Evolutionary conservation across 1,140 invertebrate species (phyloP).

Genomic region (Sitobion miscanthi): DNA sequence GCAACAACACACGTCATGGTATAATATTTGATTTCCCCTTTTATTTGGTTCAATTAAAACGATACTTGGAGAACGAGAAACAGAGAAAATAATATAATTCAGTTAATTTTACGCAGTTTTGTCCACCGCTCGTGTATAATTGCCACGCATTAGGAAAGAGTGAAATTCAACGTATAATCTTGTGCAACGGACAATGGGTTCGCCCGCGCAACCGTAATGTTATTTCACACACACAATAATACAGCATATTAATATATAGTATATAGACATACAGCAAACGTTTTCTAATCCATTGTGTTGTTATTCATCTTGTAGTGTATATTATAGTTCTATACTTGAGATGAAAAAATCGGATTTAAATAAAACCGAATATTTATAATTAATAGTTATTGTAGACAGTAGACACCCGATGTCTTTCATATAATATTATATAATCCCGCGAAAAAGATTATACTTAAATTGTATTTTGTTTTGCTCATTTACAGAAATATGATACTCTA

Average conservation of each 20-base stretch:
- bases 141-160: constrained; percentile 41
- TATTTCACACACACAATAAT: constrained; percentile 39
- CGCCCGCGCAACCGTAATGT: constrained; percentile 31
- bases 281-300: constrained; percentile 38
- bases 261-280: background rate
- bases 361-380: background rate
- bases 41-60: background rate
- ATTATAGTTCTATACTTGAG: background rate
- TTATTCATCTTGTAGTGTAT: background rate
- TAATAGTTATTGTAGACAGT: background rate
- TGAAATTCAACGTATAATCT: constrained; percentile 28
- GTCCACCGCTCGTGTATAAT: constrained; percentile 26
- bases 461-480: background rate
- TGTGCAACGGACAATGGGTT: constrained; percentile 45
- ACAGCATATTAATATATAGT: background rate
- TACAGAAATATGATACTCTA: no score
- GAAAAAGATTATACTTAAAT: background rate
- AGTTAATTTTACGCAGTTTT: constrained; percentile 33
- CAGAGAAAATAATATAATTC: constrained; percentile 20
- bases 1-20: background rate
- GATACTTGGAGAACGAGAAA: background rate
- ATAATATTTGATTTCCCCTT: background rate
- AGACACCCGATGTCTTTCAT: background rate
- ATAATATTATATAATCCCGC: background rate
- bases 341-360: background rate